phyloP scores from a whole-genome alignment of 2,888 invertebrate genomes.

The Chalcosyrphus nemorum region DNA sequence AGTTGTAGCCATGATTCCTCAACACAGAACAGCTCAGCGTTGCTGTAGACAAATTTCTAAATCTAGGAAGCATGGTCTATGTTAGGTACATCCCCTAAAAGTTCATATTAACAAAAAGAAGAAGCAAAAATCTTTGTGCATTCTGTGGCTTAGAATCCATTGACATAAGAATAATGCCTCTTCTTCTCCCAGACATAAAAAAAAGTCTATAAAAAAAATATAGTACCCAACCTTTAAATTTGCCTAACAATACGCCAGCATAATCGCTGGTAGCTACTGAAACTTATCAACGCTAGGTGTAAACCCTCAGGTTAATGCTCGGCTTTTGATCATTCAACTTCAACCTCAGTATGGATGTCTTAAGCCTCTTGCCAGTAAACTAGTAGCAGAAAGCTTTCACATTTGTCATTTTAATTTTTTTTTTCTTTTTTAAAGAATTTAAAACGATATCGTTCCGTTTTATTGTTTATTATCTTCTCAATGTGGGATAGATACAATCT shows the following conservation, averaged over 20 bases:
- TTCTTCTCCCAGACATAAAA: no score
- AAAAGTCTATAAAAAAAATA: neutral
- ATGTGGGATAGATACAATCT: neutral
- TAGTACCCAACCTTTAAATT: constrained; percentile 46
- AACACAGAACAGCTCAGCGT: no score
- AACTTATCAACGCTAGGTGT: constrained; percentile 41
- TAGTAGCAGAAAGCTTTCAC: constrained; percentile 67
- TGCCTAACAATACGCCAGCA: constrained; percentile 54
- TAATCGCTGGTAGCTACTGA: constrained; percentile 48
- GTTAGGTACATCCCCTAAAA: no score
- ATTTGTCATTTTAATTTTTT: constrained; percentile 46
- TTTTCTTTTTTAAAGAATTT: constrained; percentile 10
- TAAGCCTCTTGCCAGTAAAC: constrained; percentile 33
- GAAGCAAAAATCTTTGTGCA: no score
- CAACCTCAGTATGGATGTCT: constrained; percentile 10
- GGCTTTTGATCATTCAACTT: constrained; percentile 6
- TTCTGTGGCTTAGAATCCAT: no score
- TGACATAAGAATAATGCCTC: no score
- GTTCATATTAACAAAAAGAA: no score
- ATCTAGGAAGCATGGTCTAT: no score
- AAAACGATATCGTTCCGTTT: constrained; percentile 18
- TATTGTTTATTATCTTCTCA: constrained; percentile 22
- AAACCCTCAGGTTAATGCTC: constrained; percentile 31
- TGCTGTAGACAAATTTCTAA: no score
- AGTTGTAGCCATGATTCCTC: no score